These are phyloP conservation scores for Gallinago paraguaiae DNA, from an alignment of 2,113 vertebrate species.

Conservation along the genomic window DNA sequence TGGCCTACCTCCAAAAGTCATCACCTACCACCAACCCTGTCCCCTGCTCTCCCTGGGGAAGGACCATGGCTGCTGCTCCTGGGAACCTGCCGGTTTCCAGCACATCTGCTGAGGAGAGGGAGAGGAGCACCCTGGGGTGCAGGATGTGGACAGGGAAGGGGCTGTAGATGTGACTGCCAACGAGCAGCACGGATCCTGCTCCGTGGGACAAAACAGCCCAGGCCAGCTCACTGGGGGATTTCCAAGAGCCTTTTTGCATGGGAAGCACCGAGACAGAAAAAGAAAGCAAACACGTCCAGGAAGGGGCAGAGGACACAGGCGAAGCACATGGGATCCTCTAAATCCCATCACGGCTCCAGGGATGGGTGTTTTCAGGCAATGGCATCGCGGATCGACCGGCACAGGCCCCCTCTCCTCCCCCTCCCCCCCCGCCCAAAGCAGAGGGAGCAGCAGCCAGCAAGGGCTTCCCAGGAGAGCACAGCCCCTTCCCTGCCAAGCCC, in stretches of 20 bases:
- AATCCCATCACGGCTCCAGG: not conserved
- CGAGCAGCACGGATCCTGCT: not conserved
- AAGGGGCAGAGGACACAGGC: not conserved
- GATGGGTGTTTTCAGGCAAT: not conserved
- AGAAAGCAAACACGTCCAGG: not conserved
- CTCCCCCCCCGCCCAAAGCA: fast-evolving
- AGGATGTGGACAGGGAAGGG: not conserved
- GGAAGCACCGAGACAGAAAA: not conserved
- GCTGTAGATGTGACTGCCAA: not conserved
- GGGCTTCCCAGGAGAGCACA: not conserved
- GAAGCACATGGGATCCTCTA: not conserved
- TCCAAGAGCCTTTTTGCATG: not conserved
- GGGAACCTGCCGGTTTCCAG: not conserved
- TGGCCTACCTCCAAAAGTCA: not conserved
- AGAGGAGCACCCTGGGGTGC: fast-evolving
- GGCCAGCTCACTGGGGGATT: not conserved
- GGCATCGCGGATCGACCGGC: fast-evolving
- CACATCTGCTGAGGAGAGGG: not conserved
- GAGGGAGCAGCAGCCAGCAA: not conserved
- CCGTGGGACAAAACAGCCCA: not conserved
- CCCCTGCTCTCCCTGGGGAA: not conserved
- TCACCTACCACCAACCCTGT: not conserved
- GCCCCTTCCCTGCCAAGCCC: not conserved
- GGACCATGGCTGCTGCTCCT: fast-evolving
- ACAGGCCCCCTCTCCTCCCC: not conserved